These are phyloP conservation scores for Carassius gibelio DNA, from an alignment of 2,113 vertebrate species.

Conservation along the genomic window DNA sequence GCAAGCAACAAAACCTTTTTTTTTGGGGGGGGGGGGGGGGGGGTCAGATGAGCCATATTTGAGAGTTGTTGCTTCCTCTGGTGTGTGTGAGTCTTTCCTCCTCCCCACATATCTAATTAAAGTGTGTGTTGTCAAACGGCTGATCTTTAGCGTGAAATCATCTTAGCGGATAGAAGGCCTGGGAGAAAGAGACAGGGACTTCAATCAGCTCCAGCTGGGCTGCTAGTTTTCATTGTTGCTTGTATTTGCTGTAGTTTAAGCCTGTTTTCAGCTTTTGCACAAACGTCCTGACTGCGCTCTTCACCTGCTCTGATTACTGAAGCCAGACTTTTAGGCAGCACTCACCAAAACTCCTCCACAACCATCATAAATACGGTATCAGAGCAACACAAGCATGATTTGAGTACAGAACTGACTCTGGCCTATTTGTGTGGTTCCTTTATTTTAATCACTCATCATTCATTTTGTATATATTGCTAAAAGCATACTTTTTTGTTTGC, in stretches of 20 bases:
- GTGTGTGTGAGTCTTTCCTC: constrained; percentile 1
- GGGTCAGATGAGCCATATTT: not conserved
- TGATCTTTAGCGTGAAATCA: constrained; percentile 83
- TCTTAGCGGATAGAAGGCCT: constrained; percentile 67
- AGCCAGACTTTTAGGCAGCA: not conserved
- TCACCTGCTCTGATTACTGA: constrained; percentile 64
- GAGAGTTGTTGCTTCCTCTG: not conserved
- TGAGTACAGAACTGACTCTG: not conserved
- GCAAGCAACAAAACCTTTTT: not conserved
- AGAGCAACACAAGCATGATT: not conserved
- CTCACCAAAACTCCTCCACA: not conserved
- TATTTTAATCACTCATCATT: too few species aligned
- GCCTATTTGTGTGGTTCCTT: not conserved
- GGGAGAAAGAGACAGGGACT: constrained; percentile 72
- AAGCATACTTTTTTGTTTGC: too few species aligned
- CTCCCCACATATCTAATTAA: constrained; percentile 79
- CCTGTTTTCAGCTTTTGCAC: constrained; percentile 89
- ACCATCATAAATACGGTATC: not conserved
- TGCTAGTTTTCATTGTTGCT: constrained; percentile 84
- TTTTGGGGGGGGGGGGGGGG: too few species aligned
- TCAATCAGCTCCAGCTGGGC: constrained; percentile 83
- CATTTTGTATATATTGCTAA: too few species aligned
- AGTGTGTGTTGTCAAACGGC: constrained; percentile 79
- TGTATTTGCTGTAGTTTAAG: constrained; percentile 84
- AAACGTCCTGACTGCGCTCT: constrained; percentile 79